Evolutionary conservation across 2,113 vertebrate species (phyloP).

Genomic region (Malurus cyaneus): DNA sequence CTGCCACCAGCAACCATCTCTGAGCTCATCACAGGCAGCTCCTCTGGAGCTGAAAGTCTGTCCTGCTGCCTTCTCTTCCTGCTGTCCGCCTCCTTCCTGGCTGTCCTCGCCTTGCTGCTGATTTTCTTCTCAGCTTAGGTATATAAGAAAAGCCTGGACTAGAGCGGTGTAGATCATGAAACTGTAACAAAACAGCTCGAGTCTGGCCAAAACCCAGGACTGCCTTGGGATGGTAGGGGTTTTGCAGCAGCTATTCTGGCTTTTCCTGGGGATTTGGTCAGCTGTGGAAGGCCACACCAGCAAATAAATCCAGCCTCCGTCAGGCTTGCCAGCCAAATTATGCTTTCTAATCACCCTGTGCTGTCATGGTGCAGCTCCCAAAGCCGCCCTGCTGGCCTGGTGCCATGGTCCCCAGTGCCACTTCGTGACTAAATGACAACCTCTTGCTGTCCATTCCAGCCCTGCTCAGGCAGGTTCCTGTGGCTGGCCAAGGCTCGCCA

Average conservation of each 20-base stretch:
- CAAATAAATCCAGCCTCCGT: not conserved
- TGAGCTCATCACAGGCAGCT: not conserved
- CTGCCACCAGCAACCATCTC: not conserved
- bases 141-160: not conserved
- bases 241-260: not conserved
- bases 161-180: not conserved
- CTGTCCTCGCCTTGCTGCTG: not conserved
- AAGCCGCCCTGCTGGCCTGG: not conserved
- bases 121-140: not conserved
- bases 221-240: no score
- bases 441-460: not conserved
- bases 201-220: not conserved
- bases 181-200: not conserved
- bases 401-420: not conserved
- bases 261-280: constrained; percentile 44
- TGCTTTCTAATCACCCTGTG: not conserved
- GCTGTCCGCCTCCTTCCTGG: not conserved
- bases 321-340: not conserved
- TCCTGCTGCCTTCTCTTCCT: not conserved
- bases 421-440: not conserved
- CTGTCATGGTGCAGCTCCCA: not conserved
- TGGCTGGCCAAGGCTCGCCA: not conserved
- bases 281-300: not conserved
- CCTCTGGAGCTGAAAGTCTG: not conserved
- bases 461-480: not conserved